Evolutionary conservation across 2,113 vertebrate species (phyloP).

Genomic region (Elephas maximus): DNA sequence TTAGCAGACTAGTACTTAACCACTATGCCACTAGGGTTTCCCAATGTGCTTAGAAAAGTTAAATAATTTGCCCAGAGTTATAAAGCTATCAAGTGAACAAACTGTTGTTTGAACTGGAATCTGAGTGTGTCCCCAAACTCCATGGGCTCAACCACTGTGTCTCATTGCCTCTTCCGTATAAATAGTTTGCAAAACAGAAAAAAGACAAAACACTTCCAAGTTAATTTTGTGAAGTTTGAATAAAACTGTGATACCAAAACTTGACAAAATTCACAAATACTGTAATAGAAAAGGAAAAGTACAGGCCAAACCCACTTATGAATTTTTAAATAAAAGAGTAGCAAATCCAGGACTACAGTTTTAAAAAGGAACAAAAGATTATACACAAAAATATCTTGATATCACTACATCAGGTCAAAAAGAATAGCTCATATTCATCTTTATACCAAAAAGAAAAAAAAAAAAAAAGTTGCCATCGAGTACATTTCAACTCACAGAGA

Average conservation of each 20-base stretch:
- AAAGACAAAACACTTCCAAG: not conserved
- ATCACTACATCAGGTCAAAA: not conserved
- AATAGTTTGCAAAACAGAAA: slow-evolving; percentile 1
- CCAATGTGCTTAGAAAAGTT: not conserved
- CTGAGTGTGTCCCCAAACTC: not conserved
- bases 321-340: slow-evolving; percentile 19
- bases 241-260: slow-evolving; percentile 15
- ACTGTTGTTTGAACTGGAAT: not conserved
- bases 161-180: not conserved
- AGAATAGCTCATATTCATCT: not conserved
- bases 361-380: not conserved
- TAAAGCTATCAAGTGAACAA: not conserved
- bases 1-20: too few species aligned
- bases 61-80: not conserved
- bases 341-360: not conserved
- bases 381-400: not conserved
- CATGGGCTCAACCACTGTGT: not conserved
- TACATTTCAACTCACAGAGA: too few species aligned
- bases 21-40: too few species aligned
- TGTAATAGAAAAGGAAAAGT: not conserved
- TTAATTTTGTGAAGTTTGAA: not conserved
- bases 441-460: too few species aligned
- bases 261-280: not conserved
- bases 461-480: too few species aligned
- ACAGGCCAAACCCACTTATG: not conserved